phyloP scores from a whole-genome alignment of 2,888 invertebrate species.

The Amiota communis region DNA sequence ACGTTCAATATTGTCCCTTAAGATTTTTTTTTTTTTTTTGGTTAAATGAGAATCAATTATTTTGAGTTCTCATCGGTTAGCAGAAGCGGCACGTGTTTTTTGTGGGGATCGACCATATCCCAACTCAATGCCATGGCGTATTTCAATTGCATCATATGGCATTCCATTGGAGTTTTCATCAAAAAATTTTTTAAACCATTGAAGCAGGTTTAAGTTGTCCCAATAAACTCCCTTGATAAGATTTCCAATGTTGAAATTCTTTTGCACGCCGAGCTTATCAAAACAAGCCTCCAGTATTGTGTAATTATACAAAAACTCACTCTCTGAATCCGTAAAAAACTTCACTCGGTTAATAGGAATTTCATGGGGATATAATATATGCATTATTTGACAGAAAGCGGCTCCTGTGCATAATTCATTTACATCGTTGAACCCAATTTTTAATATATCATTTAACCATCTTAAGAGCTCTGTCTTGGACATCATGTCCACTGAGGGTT shows the following conservation, averaged over 20 bases:
- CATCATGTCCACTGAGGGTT: neutral
- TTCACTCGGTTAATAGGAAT: neutral
- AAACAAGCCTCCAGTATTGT: neutral
- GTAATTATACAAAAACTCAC: neutral
- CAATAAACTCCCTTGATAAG: neutral
- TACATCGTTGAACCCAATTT: neutral
- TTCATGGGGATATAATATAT: neutral
- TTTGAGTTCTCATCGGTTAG: no score
- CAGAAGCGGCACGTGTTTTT: no score
- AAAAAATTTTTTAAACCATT: conserved; percentile 21
- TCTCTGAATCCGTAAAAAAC: neutral
- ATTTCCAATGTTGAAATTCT: neutral
- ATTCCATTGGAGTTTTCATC: neutral
- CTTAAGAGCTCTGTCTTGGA: neutral
- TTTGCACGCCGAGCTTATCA: neutral
- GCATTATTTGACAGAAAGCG: neutral
- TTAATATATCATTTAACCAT: neutral
- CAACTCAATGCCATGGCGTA: neutral
- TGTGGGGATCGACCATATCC: neutral
- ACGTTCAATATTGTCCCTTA: no score
- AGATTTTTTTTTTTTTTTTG: no score
- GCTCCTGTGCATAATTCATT: conserved; percentile 10
- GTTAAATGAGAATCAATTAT: no score
- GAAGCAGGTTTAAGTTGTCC: neutral
- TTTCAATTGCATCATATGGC: neutral